These are phyloP conservation scores for Brienomyrus longianalis DNA, from an alignment of 2,113 vertebrate species.

Conservation along the genomic window DNA sequence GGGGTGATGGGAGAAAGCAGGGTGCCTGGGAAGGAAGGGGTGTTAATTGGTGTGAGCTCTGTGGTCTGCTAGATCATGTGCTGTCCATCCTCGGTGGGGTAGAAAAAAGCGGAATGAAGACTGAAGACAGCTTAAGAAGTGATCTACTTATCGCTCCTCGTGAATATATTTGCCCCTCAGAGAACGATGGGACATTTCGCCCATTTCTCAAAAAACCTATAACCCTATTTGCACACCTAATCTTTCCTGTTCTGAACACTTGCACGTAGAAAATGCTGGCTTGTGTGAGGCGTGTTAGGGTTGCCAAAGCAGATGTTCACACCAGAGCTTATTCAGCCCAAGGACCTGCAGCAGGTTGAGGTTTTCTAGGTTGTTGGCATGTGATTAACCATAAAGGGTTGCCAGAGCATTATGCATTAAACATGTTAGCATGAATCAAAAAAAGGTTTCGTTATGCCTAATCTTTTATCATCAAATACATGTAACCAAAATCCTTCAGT, in stretches of 20 bases:
- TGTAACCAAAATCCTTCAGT: neutral
- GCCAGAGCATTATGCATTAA: neutral
- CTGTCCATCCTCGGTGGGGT: slow-evolving; percentile 20
- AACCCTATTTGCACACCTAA: neutral
- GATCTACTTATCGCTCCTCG: slow-evolving; percentile 27
- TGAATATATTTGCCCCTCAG: slow-evolving; percentile 15
- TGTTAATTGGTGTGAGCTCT: slow-evolving; percentile 52
- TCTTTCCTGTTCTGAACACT: neutral
- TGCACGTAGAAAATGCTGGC: neutral
- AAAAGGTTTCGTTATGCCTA: neutral
- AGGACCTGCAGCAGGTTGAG: neutral
- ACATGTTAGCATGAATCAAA: neutral
- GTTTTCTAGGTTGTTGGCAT: neutral
- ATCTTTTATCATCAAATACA: neutral
- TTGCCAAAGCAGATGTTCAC: slow-evolving; percentile 35
- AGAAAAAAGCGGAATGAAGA: neutral
- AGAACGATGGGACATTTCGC: neutral
- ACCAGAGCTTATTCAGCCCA: slow-evolving; percentile 31
- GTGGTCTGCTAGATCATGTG: neutral
- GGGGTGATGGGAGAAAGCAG: slow-evolving; percentile 33
- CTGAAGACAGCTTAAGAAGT: neutral
- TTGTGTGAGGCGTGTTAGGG: neutral
- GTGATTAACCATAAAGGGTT: neutral
- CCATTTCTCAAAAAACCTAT: neutral
- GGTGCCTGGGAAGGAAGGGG: slow-evolving; percentile 17